Conservation (phyloP, 2,797 vertebrate genomes). For the Neomorphus geoffroyi region DNA sequence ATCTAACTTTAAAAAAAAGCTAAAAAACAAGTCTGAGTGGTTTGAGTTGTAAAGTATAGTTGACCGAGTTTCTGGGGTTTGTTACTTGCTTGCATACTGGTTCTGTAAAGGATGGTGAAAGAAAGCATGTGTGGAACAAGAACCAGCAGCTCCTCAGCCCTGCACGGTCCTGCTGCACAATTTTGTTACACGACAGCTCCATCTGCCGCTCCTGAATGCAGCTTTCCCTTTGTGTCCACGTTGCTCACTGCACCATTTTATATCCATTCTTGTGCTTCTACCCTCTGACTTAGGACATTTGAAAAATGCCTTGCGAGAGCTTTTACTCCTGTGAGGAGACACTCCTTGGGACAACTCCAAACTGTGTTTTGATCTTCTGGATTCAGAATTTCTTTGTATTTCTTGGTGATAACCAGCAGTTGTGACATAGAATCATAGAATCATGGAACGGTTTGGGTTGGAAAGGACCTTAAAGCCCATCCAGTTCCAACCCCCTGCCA, state of each 20-base stretch:
- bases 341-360: not conserved
- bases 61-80: not conserved
- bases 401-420: not conserved
- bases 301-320: no score
- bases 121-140: not conserved
- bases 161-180: rapidly evolving
- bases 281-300: not conserved
- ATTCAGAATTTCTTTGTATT: not conserved
- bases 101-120: not conserved
- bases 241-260: not conserved
- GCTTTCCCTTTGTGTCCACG: not conserved
- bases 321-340: not conserved
- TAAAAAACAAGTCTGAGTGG: not conserved
- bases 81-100: not conserved
- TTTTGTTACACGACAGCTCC: slow-evolving; percentile 14
- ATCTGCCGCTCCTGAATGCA: not conserved
- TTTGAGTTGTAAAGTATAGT: not conserved
- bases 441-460: no score
- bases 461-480: no score
- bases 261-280: not conserved
- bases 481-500: no score
- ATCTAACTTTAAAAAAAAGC: not conserved
- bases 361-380: not conserved
- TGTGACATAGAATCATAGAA: not conserved
- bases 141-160: not conserved